These are phyloP conservation scores for Kryphioiulus occultus DNA, from an alignment of 2,888 invertebrate species.

Conservation along the genomic window DNA sequence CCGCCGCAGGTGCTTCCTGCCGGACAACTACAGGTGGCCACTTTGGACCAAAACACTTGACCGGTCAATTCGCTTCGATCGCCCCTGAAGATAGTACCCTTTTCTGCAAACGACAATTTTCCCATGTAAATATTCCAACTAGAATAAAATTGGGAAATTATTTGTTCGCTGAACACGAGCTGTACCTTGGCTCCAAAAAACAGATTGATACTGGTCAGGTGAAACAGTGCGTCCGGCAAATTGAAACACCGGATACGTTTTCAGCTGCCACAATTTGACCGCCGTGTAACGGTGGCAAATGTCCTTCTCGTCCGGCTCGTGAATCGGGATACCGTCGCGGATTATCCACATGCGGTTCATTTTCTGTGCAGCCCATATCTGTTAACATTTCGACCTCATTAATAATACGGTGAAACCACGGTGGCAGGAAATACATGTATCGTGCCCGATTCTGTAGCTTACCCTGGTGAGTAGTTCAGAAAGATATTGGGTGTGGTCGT, in stretches of 20 bases:
- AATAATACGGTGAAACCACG: too few relatives aligned
- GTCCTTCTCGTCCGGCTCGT: slow-evolving; percentile 46
- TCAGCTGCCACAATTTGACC: slow-evolving; percentile 47
- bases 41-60: slow-evolving; percentile 52
- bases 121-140: too few relatives aligned
- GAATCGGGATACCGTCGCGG: slow-evolving; percentile 39
- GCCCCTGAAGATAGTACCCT: slow-evolving; percentile 47
- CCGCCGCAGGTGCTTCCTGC: neutral
- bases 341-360: slow-evolving; percentile 46
- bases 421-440: too few relatives aligned
- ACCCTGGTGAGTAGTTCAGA: slow-evolving; percentile 45
- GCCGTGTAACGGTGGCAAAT: slow-evolving; percentile 46
- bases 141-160: too few relatives aligned
- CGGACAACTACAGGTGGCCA: slow-evolving; percentile 48
- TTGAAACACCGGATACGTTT: slow-evolving; percentile 33
- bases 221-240: slow-evolving; percentile 43
- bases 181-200: slow-evolving; percentile 47
- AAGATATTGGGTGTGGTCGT: slow-evolving; percentile 46
- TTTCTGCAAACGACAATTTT: neutral
- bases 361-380: slow-evolving; percentile 22
- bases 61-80: slow-evolving; percentile 48
- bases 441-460: too few relatives aligned
- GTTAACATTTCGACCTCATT: neutral
- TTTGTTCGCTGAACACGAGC: too few relatives aligned
- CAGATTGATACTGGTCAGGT: slow-evolving; percentile 47